phyloP scores from a whole-genome alignment of 2,113 vertebrate genomes.

The Limnothrissa miodon region DNA sequence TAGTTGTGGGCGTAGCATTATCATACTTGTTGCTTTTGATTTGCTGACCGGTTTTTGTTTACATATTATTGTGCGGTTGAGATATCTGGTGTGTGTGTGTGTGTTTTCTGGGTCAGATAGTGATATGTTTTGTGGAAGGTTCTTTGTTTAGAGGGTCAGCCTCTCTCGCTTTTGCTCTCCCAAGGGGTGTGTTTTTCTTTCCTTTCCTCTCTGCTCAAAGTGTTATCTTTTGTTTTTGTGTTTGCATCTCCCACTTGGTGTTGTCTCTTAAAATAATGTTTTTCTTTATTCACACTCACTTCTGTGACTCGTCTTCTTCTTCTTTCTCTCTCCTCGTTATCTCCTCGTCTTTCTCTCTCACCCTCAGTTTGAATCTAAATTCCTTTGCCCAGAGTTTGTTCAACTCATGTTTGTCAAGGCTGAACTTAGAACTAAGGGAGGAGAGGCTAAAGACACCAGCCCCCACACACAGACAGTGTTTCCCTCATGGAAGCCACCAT shows the following conservation, averaged over 20 bases:
- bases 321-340: neutral
- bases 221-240: neutral
- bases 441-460: neutral
- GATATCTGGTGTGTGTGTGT: neutral
- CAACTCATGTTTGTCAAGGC: constrained; percentile 7
- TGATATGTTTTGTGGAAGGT: neutral
- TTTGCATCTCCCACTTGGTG: neutral
- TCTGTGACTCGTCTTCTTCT: neutral
- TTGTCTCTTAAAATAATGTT: neutral
- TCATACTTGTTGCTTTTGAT: neutral
- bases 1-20: neutral
- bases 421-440: constrained; percentile 13
- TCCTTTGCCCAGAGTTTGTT: neutral
- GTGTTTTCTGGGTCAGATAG: constrained; percentile 11
- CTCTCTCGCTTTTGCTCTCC: neutral
- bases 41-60: neutral
- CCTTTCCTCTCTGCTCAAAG: neutral
- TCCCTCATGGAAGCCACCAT: neutral
- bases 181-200: neutral
- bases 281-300: neutral
- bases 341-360: neutral
- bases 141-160: neutral
- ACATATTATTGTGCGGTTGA: neutral
- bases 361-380: neutral
- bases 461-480: neutral